A percentile compares a stretch with the other conserved stretches of the same genome.
Conservation (phyloP, 2,113 vertebrate genomes). For the Salminus brasiliensis region DNA sequence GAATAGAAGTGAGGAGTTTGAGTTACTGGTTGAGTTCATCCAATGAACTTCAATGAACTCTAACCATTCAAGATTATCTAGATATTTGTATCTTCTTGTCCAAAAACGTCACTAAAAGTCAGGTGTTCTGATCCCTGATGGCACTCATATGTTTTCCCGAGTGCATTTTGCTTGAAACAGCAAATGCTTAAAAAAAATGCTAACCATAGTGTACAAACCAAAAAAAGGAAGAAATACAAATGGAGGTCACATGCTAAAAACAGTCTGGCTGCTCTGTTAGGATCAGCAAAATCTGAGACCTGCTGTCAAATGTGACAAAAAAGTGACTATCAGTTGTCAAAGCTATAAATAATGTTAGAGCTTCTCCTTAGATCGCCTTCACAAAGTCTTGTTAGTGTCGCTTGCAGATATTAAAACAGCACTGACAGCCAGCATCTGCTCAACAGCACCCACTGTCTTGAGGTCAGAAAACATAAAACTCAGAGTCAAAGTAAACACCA, state of each 20-base stretch:
- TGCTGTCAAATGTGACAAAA: not conserved
- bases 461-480: slow-evolving; percentile 16
- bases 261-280: not conserved
- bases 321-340: slow-evolving; percentile 20
- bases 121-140: slow-evolving; percentile 34
- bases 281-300: not conserved
- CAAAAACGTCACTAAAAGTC: slow-evolving; percentile 30
- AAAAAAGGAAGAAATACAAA: not conserved
- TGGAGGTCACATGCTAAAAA: not conserved
- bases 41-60: not conserved
- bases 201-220: not conserved
- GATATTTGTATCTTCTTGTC: not conserved
- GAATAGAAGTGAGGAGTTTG: not conserved
- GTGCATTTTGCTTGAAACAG: slow-evolving; percentile 1
- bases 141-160: not conserved
- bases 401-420: not conserved
- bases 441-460: not conserved
- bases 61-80: slow-evolving; percentile 7
- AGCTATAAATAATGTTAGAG: not conserved
- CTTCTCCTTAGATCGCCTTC: not conserved
- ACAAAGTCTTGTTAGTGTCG: slow-evolving; percentile 21
- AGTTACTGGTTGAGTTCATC: not conserved
- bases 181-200: not conserved
- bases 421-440: not conserved
- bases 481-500: slow-evolving; percentile 2